Conservation (phyloP, 1,140 invertebrate species). For the Goniozus legneri region DNA sequence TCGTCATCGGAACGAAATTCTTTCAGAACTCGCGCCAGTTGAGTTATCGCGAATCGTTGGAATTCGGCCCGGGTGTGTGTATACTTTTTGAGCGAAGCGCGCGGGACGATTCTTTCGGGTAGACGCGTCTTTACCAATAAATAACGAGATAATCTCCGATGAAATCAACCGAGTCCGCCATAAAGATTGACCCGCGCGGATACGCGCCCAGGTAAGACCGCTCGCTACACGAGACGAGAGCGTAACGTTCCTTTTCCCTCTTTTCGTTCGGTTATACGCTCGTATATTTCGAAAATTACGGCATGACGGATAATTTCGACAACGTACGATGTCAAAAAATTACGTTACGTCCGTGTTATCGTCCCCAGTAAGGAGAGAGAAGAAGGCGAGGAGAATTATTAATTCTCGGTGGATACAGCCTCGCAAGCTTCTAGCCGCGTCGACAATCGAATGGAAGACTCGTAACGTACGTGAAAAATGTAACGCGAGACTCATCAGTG, state of each 20-base stretch:
- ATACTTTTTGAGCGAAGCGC: conserved; percentile 1
- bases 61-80: not conserved
- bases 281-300: conserved; percentile 1
- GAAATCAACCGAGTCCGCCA: conserved; percentile 50
- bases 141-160: conserved; percentile 53
- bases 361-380: no score
- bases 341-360: no score
- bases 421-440: no score
- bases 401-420: no score
- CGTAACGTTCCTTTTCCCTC: no score
- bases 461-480: no score
- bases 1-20: not conserved
- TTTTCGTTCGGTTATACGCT: no score
- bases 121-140: conserved; percentile 45
- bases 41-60: not conserved
- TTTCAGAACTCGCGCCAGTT: not conserved
- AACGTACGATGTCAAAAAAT: not conserved
- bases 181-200: conserved; percentile 42
- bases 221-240: no score
- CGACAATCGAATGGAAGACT: no score
- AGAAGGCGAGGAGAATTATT: no score
- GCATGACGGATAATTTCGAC: not conserved
- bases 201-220: conserved; percentile 1
- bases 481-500: no score
- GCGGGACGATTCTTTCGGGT: conserved; percentile 22